Evolutionary conservation across 2,797 vertebrate species (phyloP).

Genomic region (Merluccius polli): DNA sequence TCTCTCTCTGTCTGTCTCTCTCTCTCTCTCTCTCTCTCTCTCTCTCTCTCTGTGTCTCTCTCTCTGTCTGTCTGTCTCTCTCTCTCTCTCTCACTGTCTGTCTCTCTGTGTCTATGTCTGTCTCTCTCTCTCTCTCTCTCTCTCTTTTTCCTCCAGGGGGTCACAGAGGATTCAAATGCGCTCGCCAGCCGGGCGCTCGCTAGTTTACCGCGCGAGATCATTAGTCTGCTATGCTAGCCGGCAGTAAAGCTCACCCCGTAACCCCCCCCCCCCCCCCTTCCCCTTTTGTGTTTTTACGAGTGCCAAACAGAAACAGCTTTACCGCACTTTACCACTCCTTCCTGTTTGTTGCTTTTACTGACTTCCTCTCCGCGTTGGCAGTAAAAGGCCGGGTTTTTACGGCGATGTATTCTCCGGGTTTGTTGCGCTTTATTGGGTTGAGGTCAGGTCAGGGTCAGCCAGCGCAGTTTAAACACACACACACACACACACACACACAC

Average conservation of each 20-base stretch:
- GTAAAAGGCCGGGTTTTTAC: conserved; percentile 51
- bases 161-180: conserved; percentile 12
- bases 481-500: too few relatives aligned
- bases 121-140: too few relatives aligned
- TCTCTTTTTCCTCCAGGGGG: background rate
- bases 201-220: conserved; percentile 1
- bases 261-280: conserved; percentile 16
- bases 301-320: conserved; percentile 51
- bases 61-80: too few relatives aligned
- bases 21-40: too few relatives aligned
- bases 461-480: conserved; percentile 32
- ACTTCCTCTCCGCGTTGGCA: conserved; percentile 58
- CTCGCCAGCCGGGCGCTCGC: background rate
- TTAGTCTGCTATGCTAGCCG: conserved; percentile 17
- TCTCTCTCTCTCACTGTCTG: too few relatives aligned
- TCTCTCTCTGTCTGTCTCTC: too few relatives aligned
- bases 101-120: too few relatives aligned
- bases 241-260: too few relatives aligned
- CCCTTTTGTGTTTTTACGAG: conserved; percentile 48
- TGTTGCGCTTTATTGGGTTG: conserved; percentile 49
- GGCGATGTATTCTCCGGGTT: conserved; percentile 25
- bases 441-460: conserved; percentile 60
- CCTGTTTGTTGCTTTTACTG: conserved; percentile 39
- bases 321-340: conserved; percentile 36
- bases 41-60: too few relatives aligned